Evolutionary conservation across 2,888 invertebrate genomes (phyloP).

Genomic region (Ophonus ardosiacus): DNA sequence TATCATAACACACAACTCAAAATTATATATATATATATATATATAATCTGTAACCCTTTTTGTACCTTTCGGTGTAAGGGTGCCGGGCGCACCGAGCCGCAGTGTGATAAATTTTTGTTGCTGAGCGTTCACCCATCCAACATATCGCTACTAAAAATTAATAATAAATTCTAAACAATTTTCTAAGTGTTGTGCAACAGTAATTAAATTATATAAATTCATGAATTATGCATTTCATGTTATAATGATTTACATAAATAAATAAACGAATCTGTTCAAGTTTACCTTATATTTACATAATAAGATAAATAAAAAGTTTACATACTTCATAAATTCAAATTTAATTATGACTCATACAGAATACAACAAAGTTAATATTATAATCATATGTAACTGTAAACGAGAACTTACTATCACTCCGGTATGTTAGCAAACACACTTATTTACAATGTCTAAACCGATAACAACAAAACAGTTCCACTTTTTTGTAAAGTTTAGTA

Average conservation of each 20-base stretch:
- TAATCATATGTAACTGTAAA: not conserved
- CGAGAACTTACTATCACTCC: not conserved
- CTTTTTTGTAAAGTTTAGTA: not conserved
- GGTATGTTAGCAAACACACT: not conserved
- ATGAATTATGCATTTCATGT: not conserved
- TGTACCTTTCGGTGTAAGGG: too few species aligned
- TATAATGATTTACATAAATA: not conserved
- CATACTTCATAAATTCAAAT: not conserved
- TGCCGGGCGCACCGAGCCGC: too few species aligned
- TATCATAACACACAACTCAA: too few species aligned
- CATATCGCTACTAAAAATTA: too few species aligned
- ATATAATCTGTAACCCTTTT: too few species aligned
- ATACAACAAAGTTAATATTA: too few species aligned
- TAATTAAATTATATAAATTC: not conserved
- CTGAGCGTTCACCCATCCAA: too few species aligned
- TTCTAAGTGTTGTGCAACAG: not conserved
- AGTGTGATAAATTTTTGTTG: too few species aligned
- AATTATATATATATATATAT: too few species aligned
- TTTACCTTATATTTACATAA: not conserved
- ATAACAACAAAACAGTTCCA: not conserved
- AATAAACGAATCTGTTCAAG: not conserved
- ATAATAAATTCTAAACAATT: not conserved
- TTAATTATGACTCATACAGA: too few species aligned
- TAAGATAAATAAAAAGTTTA: not conserved
- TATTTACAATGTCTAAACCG: not conserved